Percentiles rank a stretch among this genome's conserved stretches.
phyloP scores from a whole-genome alignment of 2,888 invertebrate genomes.

The Eristalinus sepulchralis region DNA sequence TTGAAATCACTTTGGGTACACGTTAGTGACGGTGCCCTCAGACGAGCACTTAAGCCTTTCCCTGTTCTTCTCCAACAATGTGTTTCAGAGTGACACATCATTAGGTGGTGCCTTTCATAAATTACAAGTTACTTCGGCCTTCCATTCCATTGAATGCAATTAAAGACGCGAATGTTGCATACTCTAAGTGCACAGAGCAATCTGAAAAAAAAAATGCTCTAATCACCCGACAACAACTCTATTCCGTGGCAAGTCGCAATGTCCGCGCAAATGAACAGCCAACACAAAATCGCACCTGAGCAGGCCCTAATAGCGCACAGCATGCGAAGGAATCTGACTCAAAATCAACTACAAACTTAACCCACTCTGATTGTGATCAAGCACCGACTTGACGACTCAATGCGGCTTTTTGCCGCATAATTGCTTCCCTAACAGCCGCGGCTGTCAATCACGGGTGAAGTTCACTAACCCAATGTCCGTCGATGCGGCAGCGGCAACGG shows the following conservation, averaged over 20 bases:
- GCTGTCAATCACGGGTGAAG: neutral
- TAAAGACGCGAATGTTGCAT: neutral
- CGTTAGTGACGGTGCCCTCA: too few relatives aligned
- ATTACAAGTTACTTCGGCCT: neutral
- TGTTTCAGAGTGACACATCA: neutral
- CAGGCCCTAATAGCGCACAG: neutral
- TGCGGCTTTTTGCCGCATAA: conserved; percentile 57
- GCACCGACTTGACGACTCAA: neutral
- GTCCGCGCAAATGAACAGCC: neutral
- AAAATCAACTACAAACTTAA: neutral
- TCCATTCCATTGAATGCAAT: neutral
- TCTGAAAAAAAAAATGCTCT: neutral
- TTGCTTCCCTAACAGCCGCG: conserved; percentile 22
- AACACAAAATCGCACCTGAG: neutral
- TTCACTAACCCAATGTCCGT: neutral
- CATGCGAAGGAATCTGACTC: neutral
- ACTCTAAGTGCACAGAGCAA: too few relatives aligned
- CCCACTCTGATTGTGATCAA: neutral
- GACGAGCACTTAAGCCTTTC: too few relatives aligned
- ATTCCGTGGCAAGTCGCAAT: neutral
- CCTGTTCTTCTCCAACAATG: too few relatives aligned
- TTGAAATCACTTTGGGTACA: too few relatives aligned
- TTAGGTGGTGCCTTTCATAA: neutral
- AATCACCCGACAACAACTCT: neutral
- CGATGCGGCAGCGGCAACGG: neutral